Percentiles rank a stretch among this genome's conserved stretches.
These are phyloP conservation scores for Crenichthys baileyi DNA, from an alignment of 2,797 vertebrate genomes.

Conservation along the genomic window DNA sequence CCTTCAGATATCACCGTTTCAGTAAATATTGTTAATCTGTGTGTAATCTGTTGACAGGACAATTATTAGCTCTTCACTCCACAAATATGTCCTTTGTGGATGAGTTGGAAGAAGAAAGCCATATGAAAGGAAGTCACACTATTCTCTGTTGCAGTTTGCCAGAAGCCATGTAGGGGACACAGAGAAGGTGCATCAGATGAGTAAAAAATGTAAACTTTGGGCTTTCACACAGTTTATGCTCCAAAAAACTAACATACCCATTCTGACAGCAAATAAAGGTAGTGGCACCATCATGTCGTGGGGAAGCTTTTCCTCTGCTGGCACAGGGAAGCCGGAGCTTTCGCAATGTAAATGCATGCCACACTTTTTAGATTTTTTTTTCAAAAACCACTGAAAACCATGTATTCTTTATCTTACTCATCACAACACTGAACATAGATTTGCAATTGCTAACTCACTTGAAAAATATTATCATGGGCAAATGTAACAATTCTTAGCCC, in stretches of 20 bases:
- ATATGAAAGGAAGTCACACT: background rate
- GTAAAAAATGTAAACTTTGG: background rate
- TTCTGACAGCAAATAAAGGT: background rate
- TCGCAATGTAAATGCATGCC: background rate
- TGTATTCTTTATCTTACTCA: background rate
- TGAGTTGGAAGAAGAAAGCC: background rate
- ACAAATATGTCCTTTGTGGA: background rate
- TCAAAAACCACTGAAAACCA: background rate
- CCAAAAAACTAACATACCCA: background rate
- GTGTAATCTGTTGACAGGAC: background rate
- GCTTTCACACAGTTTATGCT: background rate
- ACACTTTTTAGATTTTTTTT: background rate
- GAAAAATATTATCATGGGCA: constrained; percentile 24
- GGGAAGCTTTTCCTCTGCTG: too few relatives aligned
- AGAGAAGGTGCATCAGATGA: background rate
- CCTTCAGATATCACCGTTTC: background rate
- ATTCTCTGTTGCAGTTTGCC: background rate
- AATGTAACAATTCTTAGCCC: constrained; percentile 56
- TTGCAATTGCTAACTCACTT: background rate
- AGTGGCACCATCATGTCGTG: background rate
- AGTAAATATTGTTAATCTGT: background rate
- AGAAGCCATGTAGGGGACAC: background rate
- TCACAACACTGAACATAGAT: background rate
- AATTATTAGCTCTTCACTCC: too few relatives aligned
- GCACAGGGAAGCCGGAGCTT: background rate